Evolutionary conservation across 2,888 invertebrate species (phyloP).

Genomic region (Dyspetes luteomarginatus): DNA sequence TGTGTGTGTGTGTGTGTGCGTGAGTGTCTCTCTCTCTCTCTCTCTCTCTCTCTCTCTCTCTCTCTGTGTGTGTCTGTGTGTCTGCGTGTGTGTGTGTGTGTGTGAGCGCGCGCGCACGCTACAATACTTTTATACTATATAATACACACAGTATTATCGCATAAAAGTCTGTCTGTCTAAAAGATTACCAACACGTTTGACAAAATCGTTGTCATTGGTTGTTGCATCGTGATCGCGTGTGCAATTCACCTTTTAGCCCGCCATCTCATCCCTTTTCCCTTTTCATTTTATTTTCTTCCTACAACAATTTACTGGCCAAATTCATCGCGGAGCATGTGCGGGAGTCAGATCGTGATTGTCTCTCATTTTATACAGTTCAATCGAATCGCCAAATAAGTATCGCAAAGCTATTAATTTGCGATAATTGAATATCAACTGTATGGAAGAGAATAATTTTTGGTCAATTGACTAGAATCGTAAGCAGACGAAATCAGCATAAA

Average conservation of each 20-base stretch:
- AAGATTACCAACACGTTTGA: conserved; percentile 41
- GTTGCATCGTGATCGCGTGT: conserved; percentile 58
- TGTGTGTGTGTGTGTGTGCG: too few relatives aligned
- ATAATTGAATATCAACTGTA: conserved; percentile 22
- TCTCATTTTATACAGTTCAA: conserved; percentile 43
- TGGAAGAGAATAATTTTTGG: too few relatives aligned
- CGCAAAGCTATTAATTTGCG: conserved; percentile 31
- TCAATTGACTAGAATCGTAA: too few relatives aligned
- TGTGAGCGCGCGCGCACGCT: too few relatives aligned
- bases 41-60: too few relatives aligned
- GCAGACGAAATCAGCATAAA: too few relatives aligned
- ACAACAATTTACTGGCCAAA: conserved; percentile 33
- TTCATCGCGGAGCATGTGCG: background rate
- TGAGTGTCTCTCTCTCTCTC: too few relatives aligned
- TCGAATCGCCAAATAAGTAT: conserved; percentile 47
- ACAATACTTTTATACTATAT: too few relatives aligned
- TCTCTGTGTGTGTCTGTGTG: too few relatives aligned
- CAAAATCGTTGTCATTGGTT: conserved; percentile 44
- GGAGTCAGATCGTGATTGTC: background rate
- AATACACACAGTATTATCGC: too few relatives aligned
- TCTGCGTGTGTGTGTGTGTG: too few relatives aligned
- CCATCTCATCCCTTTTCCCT: conserved; percentile 39
- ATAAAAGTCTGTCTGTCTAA: too few relatives aligned
- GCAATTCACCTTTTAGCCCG: conserved; percentile 50
- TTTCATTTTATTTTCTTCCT: conserved; percentile 10